Conservation (phyloP, 2,888 invertebrate species). For the Protophormia terraenovae region DNA sequence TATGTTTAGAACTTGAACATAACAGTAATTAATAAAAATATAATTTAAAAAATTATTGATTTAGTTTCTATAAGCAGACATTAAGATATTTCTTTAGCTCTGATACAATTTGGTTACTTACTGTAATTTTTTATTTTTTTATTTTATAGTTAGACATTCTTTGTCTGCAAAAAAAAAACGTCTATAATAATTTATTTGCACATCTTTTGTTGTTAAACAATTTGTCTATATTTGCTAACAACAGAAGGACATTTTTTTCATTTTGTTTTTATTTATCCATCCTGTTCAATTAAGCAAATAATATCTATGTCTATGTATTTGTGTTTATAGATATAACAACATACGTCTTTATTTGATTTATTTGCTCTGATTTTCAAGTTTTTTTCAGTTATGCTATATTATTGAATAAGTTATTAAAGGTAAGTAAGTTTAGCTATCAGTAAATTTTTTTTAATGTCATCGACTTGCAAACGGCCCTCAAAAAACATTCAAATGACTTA, state of each 20-base stretch:
- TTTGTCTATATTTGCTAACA: conserved; percentile 3
- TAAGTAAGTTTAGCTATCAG: no score
- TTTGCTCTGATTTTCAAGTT: neutral
- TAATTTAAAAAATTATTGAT: no score
- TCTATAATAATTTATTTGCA: neutral
- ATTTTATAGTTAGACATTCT: neutral
- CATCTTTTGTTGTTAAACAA: neutral
- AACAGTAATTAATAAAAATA: no score
- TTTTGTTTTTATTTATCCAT: neutral
- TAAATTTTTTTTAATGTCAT: no score
- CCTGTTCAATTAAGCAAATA: neutral
- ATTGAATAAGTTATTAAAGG: no score
- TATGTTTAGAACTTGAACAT: no score
- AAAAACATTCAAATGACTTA: no score
- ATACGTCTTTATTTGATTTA: neutral
- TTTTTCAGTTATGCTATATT: no score
- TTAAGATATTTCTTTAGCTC: no score
- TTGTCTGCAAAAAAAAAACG: neutral
- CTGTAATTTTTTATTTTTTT: neutral
- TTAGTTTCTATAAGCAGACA: neutral
- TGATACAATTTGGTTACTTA: no score
- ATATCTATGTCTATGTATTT: neutral
- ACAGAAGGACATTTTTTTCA: neutral
- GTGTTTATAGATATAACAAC: neutral
- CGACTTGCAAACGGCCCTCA: no score